Conservation (phyloP, 2,888 invertebrate genomes). For the Andrena bicolor region DNA sequence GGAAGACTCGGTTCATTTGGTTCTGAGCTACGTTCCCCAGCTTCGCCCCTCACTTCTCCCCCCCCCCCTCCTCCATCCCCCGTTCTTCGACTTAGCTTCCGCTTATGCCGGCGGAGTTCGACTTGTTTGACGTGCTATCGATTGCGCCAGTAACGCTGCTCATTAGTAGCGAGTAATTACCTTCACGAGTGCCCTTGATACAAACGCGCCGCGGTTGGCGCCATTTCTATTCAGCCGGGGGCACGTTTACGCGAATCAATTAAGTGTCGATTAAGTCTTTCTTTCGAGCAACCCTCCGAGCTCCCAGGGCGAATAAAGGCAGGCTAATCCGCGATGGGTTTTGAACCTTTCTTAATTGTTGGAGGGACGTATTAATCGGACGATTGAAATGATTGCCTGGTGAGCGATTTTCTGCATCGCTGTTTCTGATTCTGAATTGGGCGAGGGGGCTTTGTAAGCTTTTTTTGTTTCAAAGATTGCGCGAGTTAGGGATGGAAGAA, state of each 20-base stretch:
- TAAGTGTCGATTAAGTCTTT: slow-evolving; percentile 50
- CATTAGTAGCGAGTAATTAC: slow-evolving; percentile 63
- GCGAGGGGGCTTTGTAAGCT: not conserved
- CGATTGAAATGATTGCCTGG: not conserved
- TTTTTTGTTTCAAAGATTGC: not conserved
- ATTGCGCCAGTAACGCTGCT: slow-evolving; percentile 55
- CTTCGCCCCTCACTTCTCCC: not conserved
- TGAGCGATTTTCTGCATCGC: not conserved
- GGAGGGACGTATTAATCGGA: not conserved
- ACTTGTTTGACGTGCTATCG: slow-evolving; percentile 65
- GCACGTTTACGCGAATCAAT: slow-evolving; percentile 52
- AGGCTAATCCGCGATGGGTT: slow-evolving; percentile 9
- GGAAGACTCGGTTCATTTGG: slow-evolving; percentile 59
- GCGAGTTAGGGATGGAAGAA: too few species aligned
- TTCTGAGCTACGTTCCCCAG: slow-evolving; percentile 26
- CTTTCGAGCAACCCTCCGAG: slow-evolving; percentile 11
- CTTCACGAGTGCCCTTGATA: slow-evolving; percentile 56
- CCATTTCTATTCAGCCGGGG: slow-evolving; percentile 7
- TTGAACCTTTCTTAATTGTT: not conserved
- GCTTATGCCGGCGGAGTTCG: slow-evolving; percentile 56
- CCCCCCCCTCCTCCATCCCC: not conserved
- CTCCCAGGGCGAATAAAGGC: not conserved
- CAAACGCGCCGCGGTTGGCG: slow-evolving; percentile 26
- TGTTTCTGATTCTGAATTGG: not conserved
- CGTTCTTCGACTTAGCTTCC: slow-evolving; percentile 53